Conservation (phyloP, 2,888 invertebrate species). For the Hypena proboscidalis region DNA sequence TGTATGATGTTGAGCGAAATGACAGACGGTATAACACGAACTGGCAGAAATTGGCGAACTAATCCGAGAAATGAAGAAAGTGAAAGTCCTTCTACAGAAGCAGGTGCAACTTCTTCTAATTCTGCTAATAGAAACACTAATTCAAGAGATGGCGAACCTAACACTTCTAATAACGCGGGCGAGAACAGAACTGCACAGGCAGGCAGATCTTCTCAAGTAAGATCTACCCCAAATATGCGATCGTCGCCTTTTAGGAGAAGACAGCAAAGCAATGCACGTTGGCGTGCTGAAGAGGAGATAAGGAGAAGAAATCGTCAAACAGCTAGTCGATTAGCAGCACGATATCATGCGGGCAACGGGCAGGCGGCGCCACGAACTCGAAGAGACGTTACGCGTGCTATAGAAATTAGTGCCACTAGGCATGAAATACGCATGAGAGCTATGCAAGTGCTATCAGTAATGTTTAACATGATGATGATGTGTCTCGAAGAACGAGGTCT, state of each 20-base stretch:
- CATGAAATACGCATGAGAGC: constrained; percentile 81
- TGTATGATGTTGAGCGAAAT: constrained; percentile 76
- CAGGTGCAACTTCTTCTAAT: constrained; percentile 36
- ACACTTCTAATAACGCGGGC: constrained; percentile 36
- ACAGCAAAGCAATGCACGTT: constrained; percentile 58
- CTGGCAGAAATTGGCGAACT: constrained; percentile 42
- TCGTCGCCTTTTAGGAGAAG: constrained; percentile 59
- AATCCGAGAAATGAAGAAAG: constrained; percentile 51
- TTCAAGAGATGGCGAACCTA: constrained; percentile 41
- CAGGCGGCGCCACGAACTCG: constrained; percentile 61
- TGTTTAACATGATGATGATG: constrained; percentile 84
- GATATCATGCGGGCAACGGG: too few relatives aligned
- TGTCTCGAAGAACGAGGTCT: constrained; percentile 78
- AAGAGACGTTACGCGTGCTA: constrained; percentile 64
- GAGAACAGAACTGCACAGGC: constrained; percentile 39
- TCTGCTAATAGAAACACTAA: constrained; percentile 32
- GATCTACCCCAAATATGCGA: constrained; percentile 50
- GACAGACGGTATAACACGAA: constrained; percentile 58
- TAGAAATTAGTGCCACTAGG: constrained; percentile 75
- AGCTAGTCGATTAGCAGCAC: constrained; percentile 56
- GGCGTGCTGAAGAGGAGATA: constrained; percentile 68
- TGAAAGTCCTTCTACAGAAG: constrained; percentile 45
- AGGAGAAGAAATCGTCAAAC: constrained; percentile 60
- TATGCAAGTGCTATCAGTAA: constrained; percentile 79
- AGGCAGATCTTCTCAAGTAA: constrained; percentile 40